Conservation (phyloP, 1,140 invertebrate genomes). For the Daktulosphaira vitifoliae region DNA sequence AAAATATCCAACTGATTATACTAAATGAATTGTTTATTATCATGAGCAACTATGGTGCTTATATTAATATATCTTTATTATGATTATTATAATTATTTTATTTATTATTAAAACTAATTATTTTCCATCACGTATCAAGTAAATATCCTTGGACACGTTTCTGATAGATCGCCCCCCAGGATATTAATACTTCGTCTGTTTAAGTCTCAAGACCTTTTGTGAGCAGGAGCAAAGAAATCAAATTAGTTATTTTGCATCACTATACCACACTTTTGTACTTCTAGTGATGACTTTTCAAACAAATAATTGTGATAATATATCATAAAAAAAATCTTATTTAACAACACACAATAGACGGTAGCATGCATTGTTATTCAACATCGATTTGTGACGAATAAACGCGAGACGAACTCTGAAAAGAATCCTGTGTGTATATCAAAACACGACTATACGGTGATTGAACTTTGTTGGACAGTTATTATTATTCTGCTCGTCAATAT, state of each 20-base stretch:
- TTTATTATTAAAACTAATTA: no score
- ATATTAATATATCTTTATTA: no score
- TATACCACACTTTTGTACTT: background rate
- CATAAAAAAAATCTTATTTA: conserved; percentile 1
- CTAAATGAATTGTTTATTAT: conserved; percentile 16
- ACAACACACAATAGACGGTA: conserved; percentile 8
- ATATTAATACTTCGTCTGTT: conserved; percentile 24
- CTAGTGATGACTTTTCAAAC: conserved; percentile 14
- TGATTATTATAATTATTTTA: no score
- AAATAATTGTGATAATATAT: conserved; percentile 13
- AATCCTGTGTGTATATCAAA: background rate
- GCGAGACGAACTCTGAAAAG: background rate
- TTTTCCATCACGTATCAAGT: no score
- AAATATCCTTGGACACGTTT: conserved; percentile 2
- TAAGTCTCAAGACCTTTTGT: conserved; percentile 26
- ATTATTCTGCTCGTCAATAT: background rate
- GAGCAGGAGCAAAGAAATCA: background rate
- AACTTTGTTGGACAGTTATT: background rate
- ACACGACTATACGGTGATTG: background rate
- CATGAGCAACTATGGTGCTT: background rate
- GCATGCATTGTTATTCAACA: background rate
- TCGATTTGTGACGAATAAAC: conserved; percentile 4
- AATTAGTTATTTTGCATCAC: conserved; percentile 22
- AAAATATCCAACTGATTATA: conserved; percentile 8
- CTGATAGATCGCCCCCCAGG: conserved; percentile 7